Conservation (phyloP, 2,113 vertebrate species). For the Zosterops pallidus region DNA sequence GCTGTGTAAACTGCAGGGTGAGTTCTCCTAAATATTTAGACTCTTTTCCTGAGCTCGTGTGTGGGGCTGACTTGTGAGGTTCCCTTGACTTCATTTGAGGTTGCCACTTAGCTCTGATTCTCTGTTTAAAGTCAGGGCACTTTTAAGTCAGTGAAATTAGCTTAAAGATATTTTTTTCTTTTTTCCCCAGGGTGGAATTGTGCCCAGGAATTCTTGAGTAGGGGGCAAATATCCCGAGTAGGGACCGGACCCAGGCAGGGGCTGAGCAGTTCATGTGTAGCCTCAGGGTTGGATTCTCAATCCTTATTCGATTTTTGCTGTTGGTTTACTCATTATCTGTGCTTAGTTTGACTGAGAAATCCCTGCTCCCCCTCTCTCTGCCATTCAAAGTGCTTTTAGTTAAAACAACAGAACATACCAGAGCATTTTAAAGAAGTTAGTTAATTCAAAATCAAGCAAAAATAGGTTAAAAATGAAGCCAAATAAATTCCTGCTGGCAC, state of each 20-base stretch:
- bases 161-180: not conserved
- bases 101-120: not conserved
- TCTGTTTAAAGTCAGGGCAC: not conserved
- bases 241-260: not conserved
- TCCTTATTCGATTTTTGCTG: slow-evolving; percentile 50
- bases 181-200: not conserved
- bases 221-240: not conserved
- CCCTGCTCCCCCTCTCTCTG: not conserved
- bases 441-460: not conserved
- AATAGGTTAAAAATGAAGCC: not conserved
- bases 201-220: not conserved
- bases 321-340: slow-evolving; percentile 58
- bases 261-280: slow-evolving; percentile 13
- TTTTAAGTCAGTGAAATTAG: not conserved
- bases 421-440: not conserved
- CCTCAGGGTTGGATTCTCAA: not conserved
- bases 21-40: not conserved
- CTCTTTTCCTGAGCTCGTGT: not conserved
- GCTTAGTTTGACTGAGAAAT: slow-evolving; percentile 60
- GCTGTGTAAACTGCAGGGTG: not conserved
- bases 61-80: not conserved
- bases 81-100: not conserved
- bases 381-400: not conserved
- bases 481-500: not conserved
- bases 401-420: not conserved